Evolutionary conservation across 2,888 invertebrate species (phyloP).

Genomic region (Thymelicus sylvestris): DNA sequence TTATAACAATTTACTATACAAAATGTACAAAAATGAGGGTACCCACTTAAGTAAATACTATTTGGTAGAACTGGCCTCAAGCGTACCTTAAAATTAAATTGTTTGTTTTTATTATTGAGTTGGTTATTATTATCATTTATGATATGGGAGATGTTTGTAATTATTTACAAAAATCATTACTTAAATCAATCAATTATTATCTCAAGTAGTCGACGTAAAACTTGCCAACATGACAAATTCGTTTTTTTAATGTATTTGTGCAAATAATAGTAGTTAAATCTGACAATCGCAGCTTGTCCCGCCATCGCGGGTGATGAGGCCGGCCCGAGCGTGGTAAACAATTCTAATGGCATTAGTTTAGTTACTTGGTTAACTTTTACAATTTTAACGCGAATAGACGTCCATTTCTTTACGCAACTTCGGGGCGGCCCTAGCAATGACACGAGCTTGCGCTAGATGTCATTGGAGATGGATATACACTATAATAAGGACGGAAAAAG

Average conservation of each 20-base stretch:
- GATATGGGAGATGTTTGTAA: too few relatives aligned
- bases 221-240: too few relatives aligned
- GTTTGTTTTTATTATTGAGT: not conserved
- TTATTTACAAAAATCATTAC: too few relatives aligned
- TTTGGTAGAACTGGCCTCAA: constrained; percentile 2
- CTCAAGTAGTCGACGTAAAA: not conserved
- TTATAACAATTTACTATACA: not conserved
- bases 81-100: not conserved
- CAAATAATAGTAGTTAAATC: constrained; percentile 45
- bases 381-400: not conserved
- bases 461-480: constrained; percentile 81
- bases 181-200: too few relatives aligned
- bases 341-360: not conserved
- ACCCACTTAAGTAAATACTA: not conserved
- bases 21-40: not conserved
- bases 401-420: constrained; percentile 62
- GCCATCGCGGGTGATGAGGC: constrained; percentile 40
- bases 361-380: not conserved
- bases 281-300: constrained; percentile 73
- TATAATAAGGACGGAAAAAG: constrained; percentile 78
- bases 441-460: constrained; percentile 77
- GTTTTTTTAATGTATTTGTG: constrained; percentile 11
- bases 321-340: not conserved
- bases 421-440: constrained; percentile 59
- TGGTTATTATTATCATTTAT: not conserved